phyloP scores from a whole-genome alignment of 2,888 invertebrate species.

The Mesochorus sp. region DNA sequence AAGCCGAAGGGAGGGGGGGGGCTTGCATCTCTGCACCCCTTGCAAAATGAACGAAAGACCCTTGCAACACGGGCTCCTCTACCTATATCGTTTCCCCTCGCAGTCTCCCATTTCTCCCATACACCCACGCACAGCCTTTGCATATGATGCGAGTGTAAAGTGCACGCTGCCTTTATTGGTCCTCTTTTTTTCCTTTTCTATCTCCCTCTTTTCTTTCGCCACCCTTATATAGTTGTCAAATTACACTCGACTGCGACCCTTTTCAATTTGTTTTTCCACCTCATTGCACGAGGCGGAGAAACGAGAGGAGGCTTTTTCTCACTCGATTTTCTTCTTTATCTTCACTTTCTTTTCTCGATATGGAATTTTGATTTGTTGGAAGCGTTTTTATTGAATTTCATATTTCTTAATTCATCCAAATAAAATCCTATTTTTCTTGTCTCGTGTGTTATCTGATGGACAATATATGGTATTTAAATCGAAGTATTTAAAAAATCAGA shows the following conservation, averaged over 20 bases:
- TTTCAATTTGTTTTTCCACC: conserved; percentile 34
- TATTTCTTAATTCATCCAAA: conserved; percentile 36
- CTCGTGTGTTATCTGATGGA: no score
- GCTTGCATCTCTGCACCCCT: not conserved
- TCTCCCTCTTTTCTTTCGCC: not conserved
- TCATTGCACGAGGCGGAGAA: no score
- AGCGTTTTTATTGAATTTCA: no score
- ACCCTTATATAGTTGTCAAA: conserved; percentile 9
- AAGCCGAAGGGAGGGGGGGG: not conserved
- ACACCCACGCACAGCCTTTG: not conserved
- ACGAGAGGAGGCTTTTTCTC: no score
- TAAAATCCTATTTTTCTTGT: no score
- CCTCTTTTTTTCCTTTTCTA: not conserved
- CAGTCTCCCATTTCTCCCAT: not conserved
- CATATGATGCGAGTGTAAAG: not conserved
- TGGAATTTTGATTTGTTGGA: no score
- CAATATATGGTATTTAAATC: no score
- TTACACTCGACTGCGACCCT: conserved; percentile 33
- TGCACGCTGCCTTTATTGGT: conserved; percentile 4
- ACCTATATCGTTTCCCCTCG: conserved; percentile 21
- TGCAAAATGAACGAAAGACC: conserved; percentile 22
- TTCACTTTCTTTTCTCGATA: no score
- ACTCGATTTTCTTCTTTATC: not conserved
- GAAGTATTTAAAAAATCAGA: no score
- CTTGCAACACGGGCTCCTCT: conserved; percentile 30